Evolutionary conservation across 2,797 vertebrate species (phyloP).

Genomic region (Nyctibius grandis): DNA sequence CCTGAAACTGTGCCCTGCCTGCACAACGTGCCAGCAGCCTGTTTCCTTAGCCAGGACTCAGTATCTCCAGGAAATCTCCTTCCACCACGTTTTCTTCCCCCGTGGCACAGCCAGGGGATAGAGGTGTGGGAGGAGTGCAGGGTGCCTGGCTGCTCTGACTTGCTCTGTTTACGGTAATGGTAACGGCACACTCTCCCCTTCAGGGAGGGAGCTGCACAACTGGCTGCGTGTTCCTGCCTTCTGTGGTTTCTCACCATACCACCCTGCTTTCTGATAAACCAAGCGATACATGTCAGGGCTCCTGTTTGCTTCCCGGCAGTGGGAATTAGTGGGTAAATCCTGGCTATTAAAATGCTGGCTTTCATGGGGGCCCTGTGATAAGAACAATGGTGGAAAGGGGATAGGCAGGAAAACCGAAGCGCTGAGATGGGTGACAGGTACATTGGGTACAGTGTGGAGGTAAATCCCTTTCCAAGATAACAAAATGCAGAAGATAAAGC

Average conservation of each 20-base stretch:
- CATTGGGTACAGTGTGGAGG: accelerated
- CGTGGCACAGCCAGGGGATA: accelerated
- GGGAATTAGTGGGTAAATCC: background rate
- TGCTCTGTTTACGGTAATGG: background rate
- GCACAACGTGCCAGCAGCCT: background rate
- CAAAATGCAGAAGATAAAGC: background rate
- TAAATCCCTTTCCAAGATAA: background rate
- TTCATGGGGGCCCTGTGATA: background rate
- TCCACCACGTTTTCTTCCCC: background rate
- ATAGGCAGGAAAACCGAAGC: background rate
- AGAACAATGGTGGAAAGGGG: background rate
- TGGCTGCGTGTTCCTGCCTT: background rate
- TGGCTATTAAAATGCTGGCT: background rate
- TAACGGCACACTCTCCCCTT: background rate
- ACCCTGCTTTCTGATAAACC: background rate
- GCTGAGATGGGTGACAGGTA: background rate
- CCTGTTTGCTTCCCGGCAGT: background rate
- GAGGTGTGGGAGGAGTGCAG: background rate
- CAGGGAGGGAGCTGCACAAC: background rate
- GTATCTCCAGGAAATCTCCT: background rate
- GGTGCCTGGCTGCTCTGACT: background rate
- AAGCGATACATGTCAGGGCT: background rate
- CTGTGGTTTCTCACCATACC: background rate
- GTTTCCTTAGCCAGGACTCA: background rate
- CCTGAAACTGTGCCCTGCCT: background rate